Evolutionary conservation across 2,888 invertebrate genomes (phyloP).

Genomic region (Amphipyra tragopoginis): DNA sequence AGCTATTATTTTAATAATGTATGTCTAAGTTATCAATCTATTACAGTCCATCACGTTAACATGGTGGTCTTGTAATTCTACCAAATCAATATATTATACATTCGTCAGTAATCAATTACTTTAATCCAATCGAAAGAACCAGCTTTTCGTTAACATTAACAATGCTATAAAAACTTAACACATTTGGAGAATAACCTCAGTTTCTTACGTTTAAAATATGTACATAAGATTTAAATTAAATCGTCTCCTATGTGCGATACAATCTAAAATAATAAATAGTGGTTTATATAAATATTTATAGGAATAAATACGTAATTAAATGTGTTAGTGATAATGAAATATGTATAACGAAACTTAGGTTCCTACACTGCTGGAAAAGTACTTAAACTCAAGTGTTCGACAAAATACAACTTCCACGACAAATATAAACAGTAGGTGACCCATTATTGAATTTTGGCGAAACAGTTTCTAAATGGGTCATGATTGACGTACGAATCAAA

Average conservation of each 20-base stretch:
- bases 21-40: slow-evolving; percentile 21
- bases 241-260: slow-evolving; percentile 28
- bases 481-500: too few relatives aligned
- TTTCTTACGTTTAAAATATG: slow-evolving; percentile 39
- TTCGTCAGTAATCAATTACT: slow-evolving; percentile 36
- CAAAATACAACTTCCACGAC: too few relatives aligned
- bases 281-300: slow-evolving; percentile 36
- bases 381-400: too few relatives aligned
- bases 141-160: slow-evolving; percentile 6
- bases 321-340: slow-evolving; percentile 16
- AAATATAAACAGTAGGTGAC: too few relatives aligned
- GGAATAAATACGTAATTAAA: slow-evolving; percentile 44
- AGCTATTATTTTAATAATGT: slow-evolving; percentile 12
- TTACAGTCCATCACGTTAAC: slow-evolving; percentile 15
- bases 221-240: slow-evolving; percentile 50
- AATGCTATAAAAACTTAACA: slow-evolving; percentile 25
- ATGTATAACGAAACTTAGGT: background rate
- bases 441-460: too few relatives aligned
- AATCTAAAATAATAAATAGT: slow-evolving; percentile 48
- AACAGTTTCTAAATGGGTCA: too few relatives aligned
- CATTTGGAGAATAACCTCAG: slow-evolving; percentile 25
- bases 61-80: slow-evolving; percentile 2
- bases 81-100: slow-evolving; percentile 27
- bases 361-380: too few relatives aligned
- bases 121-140: slow-evolving; percentile 10